Percentiles rank a stretch among this genome's conserved stretches.
Conservation (phyloP, 2,888 invertebrate genomes). For the Callimorpha dominula region DNA sequence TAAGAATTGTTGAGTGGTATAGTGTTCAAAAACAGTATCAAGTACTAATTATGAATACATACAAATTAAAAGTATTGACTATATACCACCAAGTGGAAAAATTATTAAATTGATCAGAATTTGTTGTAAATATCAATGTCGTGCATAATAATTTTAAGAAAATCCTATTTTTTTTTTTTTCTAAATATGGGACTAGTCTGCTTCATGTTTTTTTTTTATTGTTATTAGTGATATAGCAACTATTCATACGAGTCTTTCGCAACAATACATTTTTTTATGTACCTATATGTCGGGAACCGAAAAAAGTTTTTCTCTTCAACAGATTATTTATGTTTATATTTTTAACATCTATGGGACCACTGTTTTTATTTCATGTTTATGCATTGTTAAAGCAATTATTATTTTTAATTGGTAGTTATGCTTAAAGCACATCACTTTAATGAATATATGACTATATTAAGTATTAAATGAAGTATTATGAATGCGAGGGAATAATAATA, state of each 20-base stretch:
- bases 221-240: not conserved
- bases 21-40: too few relatives aligned
- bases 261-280: too few relatives aligned
- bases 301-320: too few relatives aligned
- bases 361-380: not conserved
- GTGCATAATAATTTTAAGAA: not conserved
- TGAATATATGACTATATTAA: conserved; percentile 21
- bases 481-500: conserved; percentile 55
- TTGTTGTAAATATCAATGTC: not conserved
- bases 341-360: not conserved
- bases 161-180: not conserved
- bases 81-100: not conserved
- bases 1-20: too few relatives aligned
- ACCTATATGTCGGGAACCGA: too few relatives aligned
- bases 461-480: conserved; percentile 67
- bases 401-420: not conserved
- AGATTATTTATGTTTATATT: too few relatives aligned
- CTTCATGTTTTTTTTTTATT: not conserved
- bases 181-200: not conserved
- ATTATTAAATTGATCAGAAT: not conserved
- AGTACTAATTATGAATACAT: too few relatives aligned
- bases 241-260: too few relatives aligned
- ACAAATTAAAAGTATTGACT: not conserved
- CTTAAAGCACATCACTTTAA: not conserved
- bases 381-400: not conserved